Evolutionary conservation across 2,113 vertebrate genomes (phyloP).

Genomic region (Rattus rattus): DNA sequence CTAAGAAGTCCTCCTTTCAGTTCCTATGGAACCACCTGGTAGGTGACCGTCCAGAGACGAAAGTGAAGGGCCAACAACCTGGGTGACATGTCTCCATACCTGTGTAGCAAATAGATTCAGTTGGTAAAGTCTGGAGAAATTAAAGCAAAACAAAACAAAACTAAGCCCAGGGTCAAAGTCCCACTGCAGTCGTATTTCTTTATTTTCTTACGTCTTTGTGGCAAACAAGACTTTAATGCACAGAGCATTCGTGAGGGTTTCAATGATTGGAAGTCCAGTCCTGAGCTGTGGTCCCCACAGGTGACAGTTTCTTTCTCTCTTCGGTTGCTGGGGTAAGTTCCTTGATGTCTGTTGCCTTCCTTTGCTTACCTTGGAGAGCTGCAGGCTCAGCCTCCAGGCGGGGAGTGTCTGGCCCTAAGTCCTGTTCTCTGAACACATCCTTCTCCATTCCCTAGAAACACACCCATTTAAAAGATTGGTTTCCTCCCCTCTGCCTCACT

Average conservation of each 20-base stretch:
- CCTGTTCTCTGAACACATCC: neutral
- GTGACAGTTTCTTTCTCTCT: neutral
- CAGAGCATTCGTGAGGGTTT: conserved; percentile 64
- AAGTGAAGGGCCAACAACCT: neutral
- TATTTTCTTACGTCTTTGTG: conserved; percentile 61
- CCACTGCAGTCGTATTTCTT: conserved; percentile 41
- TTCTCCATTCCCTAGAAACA: neutral
- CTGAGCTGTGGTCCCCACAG: conserved; percentile 45
- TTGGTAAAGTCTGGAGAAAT: conserved; percentile 46
- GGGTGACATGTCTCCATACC: neutral
- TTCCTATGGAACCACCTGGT: neutral
- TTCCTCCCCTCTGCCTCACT: neutral
- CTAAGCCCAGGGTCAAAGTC: neutral
- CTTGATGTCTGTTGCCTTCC: conserved; percentile 46
- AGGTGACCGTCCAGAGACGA: neutral
- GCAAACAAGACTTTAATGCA: conserved; percentile 64
- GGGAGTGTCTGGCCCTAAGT: neutral
- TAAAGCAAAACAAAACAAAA: neutral
- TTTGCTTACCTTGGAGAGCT: neutral
- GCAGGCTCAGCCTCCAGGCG: neutral
- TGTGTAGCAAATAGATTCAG: neutral
- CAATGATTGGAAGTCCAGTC: conserved; percentile 47
- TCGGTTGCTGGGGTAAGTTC: conserved; percentile 53
- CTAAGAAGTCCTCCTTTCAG: neutral
- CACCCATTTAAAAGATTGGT: neutral